phyloP scores from a whole-genome alignment of 30 jellyfish, hydroid and myxozoan genomes.

The Hydractinia echinata region DNA sequence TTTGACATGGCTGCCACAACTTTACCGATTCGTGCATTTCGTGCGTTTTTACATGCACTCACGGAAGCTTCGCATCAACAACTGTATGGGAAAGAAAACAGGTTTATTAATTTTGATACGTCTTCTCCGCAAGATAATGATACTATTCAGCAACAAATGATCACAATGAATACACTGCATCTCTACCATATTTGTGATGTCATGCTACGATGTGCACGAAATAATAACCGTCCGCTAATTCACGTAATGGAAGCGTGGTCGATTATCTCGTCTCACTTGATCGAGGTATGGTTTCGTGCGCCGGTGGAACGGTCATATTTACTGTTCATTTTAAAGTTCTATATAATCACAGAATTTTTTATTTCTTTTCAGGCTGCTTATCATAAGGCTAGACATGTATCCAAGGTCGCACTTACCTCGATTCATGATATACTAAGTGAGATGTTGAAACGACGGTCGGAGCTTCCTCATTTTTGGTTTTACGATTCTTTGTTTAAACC shows the following conservation, averaged over 20 bases:
- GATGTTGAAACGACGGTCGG: slow-evolving; percentile 72
- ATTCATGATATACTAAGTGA: slow-evolving; percentile 94
- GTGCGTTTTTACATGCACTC: slow-evolving; percentile 58
- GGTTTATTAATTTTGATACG: neutral
- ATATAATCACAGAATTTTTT: neutral
- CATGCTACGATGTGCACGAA: slow-evolving; percentile 90
- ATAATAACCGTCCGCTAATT: slow-evolving; percentile 61
- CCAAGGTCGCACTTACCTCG: slow-evolving; percentile 94
- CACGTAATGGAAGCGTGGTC: slow-evolving; percentile 93
- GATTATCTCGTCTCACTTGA: slow-evolving; percentile 70
- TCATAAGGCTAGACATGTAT: slow-evolving; percentile 82
- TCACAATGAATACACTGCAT: slow-evolving; percentile 70
- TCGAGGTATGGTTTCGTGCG: slow-evolving; percentile 58
- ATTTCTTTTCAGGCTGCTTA: slow-evolving; percentile 59
- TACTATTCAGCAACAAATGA: slow-evolving; percentile 17
- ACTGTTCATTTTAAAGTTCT: too few species aligned
- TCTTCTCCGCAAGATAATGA: slow-evolving; percentile 13
- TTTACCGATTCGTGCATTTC: slow-evolving; percentile 62
- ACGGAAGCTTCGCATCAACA: slow-evolving; percentile 81
- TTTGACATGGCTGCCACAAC: slow-evolving; percentile 95
- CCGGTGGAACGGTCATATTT: too few species aligned
- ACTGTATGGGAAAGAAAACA: slow-evolving; percentile 51
- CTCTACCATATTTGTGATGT: slow-evolving; percentile 95
- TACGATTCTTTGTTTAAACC: slow-evolving; percentile 87
- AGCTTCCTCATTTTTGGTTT: slow-evolving; percentile 92